Evolutionary conservation across 2,797 vertebrate species (phyloP).

Genomic region (Tenualosa thibaudeaui): DNA sequence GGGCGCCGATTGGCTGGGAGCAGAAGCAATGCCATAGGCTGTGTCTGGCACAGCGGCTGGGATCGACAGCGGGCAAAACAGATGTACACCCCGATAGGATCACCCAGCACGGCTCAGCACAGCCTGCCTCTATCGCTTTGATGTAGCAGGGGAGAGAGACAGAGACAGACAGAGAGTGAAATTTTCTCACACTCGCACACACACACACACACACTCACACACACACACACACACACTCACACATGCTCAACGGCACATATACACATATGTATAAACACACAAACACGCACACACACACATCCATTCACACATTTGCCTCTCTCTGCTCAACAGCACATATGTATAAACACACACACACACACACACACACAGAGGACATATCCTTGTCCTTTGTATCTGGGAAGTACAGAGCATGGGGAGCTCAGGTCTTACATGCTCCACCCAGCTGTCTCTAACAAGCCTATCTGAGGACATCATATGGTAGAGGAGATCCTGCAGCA

Average conservation of each 20-base stretch:
- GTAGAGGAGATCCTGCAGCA: background rate
- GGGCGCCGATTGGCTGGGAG: conserved; percentile 53
- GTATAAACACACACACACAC: conserved; percentile 31
- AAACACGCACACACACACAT: background rate
- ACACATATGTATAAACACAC: background rate
- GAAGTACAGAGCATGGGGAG: background rate
- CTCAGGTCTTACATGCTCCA: background rate
- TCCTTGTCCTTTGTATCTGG: background rate
- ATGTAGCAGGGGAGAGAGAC: conserved; percentile 54
- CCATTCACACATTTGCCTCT: background rate
- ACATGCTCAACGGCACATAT: background rate
- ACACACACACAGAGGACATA: background rate
- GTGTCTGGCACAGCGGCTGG: conserved; percentile 58
- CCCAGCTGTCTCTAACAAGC: background rate
- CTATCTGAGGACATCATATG: background rate
- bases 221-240: background rate
- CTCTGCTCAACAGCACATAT: background rate
- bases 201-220: conserved; percentile 34
- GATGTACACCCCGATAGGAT: conserved; percentile 63
- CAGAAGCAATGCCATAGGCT: conserved; percentile 49
- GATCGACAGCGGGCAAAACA: conserved; percentile 64
- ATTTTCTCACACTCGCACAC: background rate
- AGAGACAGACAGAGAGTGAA: conserved; percentile 39
- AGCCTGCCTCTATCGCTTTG: conserved; percentile 54
- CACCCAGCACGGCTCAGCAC: conserved; percentile 49